These are phyloP conservation scores for Typhlomys cinereus DNA, from an alignment of 2,113 vertebrate genomes.

Conservation along the genomic window DNA sequence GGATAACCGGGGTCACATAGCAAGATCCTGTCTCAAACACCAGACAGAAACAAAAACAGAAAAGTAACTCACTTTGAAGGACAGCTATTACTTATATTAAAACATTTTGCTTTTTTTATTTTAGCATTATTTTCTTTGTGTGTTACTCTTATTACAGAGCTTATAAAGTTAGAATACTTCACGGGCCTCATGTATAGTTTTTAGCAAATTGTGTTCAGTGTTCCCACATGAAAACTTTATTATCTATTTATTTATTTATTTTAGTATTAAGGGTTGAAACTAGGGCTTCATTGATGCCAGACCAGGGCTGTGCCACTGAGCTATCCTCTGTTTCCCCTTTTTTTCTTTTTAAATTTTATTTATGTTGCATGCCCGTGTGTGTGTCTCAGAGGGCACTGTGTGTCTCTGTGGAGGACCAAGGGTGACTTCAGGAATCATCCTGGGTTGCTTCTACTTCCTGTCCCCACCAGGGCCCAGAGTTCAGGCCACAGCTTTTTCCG, in stretches of 20 bases:
- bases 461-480: too few relatives aligned
- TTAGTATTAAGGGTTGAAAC: too few relatives aligned
- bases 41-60: too few relatives aligned
- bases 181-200: not conserved
- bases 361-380: too few relatives aligned
- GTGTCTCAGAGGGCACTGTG: too few relatives aligned
- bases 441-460: too few relatives aligned
- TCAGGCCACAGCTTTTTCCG: not conserved
- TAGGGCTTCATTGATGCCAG: not conserved
- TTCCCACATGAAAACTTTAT: not conserved
- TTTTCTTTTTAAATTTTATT: too few relatives aligned
- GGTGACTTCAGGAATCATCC: too few relatives aligned
- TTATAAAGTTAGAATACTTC: not conserved
- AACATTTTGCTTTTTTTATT: not conserved
- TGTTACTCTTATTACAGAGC: not conserved
- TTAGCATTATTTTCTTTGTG: not conserved
- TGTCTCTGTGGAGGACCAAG: too few relatives aligned
- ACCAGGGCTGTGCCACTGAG: not conserved
- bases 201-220: not conserved
- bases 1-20: too few relatives aligned
- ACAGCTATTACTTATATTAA: not conserved
- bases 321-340: too few relatives aligned
- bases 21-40: too few relatives aligned
- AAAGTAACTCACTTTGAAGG: not conserved
- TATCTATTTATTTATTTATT: not conserved